These are phyloP conservation scores for Euphonia xanthogaster DNA, from an alignment of 2,797 vertebrate genomes.

Conservation along the genomic window DNA sequence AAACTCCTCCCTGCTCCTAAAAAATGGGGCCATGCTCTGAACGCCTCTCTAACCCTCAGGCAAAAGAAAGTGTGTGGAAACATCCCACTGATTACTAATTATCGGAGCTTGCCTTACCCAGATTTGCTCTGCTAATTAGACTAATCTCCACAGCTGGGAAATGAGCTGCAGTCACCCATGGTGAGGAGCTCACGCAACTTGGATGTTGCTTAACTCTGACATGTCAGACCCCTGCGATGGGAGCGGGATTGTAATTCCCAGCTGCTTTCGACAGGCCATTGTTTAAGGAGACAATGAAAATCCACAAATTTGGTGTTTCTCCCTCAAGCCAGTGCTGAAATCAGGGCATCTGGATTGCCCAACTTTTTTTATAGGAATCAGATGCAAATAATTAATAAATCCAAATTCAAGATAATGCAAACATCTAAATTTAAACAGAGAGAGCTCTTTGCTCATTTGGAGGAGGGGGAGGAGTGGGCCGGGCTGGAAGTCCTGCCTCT, in stretches of 20 bases:
- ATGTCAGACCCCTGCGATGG: not conserved
- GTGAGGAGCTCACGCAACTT: not conserved
- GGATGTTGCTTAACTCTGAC: not conserved
- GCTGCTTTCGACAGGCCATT: not conserved
- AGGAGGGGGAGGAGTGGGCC: not conserved
- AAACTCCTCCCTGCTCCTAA: not conserved
- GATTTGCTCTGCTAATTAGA: constrained; percentile 58
- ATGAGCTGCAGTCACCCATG: not conserved
- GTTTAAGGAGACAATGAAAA: constrained; percentile 5
- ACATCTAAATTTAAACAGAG: not conserved
- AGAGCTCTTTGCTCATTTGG: not conserved
- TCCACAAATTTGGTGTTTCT: not conserved
- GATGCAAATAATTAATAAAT: constrained; percentile 47
- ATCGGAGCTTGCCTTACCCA: not conserved
- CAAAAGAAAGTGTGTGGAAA: not conserved
- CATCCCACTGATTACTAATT: constrained; percentile 43
- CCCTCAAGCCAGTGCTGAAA: not conserved
- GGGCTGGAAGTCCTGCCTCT: not conserved
- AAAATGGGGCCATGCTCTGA: not conserved
- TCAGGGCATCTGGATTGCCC: constrained; percentile 38
- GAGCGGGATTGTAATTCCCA: not conserved
- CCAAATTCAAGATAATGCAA: constrained; percentile 1
- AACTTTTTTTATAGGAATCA: constrained; percentile 8
- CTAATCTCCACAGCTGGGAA: not conserved
- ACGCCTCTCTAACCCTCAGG: not conserved